A percentile compares a stretch with the other conserved stretches of the same genome.
Evolutionary conservation across 2,888 invertebrate genomes (phyloP).

Genomic region (Idaea straminata): DNA sequence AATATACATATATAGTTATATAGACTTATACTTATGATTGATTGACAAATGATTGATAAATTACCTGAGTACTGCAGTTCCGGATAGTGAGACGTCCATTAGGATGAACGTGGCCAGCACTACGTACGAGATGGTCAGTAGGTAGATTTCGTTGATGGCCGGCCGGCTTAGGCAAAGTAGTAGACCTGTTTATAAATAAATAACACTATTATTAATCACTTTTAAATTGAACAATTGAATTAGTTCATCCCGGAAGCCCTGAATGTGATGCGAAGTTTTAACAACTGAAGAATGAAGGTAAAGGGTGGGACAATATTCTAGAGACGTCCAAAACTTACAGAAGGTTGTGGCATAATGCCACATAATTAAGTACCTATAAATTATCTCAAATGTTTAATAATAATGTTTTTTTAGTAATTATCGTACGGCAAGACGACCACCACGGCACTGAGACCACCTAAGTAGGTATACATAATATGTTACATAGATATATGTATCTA

Average conservation of each 20-base stretch:
- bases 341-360: too few relatives aligned
- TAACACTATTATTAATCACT: conserved; percentile 3
- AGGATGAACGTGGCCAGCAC: conserved; percentile 89
- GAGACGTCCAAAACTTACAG: too few relatives aligned
- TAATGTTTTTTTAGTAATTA: too few relatives aligned
- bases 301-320: too few relatives aligned
- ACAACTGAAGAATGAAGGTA: too few relatives aligned
- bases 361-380: too few relatives aligned
- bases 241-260: conserved; percentile 69
- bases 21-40: background rate
- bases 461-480: too few relatives aligned
- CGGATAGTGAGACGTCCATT: conserved; percentile 81
- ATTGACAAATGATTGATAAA: background rate
- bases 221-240: conserved; percentile 78
- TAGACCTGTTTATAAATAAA: conserved; percentile 75
- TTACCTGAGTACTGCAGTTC: conserved; percentile 70
- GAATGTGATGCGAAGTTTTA: conserved; percentile 53
- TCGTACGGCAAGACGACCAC: too few relatives aligned
- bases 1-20: too few relatives aligned
- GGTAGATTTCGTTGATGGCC: conserved; percentile 93
- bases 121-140: conserved; percentile 91
- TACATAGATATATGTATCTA: too few relatives aligned
- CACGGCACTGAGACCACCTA: too few relatives aligned
- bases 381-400: too few relatives aligned
- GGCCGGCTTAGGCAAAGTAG: conserved; percentile 88